These are phyloP conservation scores for Centroberyx gerrardi DNA, from an alignment of 2,797 vertebrate species.

Conservation along the genomic window DNA sequence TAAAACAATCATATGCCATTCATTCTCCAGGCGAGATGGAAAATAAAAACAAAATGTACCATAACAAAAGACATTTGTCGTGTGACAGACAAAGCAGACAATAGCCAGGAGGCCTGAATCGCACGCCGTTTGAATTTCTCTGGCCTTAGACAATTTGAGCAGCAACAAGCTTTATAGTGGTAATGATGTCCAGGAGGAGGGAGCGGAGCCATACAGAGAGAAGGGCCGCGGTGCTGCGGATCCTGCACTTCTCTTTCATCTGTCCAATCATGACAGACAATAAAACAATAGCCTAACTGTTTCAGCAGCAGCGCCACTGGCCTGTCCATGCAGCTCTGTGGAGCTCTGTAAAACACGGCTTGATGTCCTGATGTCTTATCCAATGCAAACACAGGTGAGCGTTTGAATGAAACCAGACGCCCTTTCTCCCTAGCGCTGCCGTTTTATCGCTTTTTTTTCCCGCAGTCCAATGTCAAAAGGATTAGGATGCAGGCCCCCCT, in stretches of 20 bases:
- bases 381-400: constrained; percentile 71
- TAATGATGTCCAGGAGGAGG: constrained; percentile 74
- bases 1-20: constrained; percentile 67
- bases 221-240: constrained; percentile 27
- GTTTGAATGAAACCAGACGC: constrained; percentile 67
- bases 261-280: constrained; percentile 56
- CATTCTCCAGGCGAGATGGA: constrained; percentile 62
- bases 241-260: constrained; percentile 67
- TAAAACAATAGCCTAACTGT: constrained; percentile 59
- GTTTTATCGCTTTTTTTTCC: constrained; percentile 35
- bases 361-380: constrained; percentile 53
- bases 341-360: constrained; percentile 44
- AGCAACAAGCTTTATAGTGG: constrained; percentile 73
- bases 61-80: constrained; percentile 72
- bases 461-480: constrained; percentile 56
- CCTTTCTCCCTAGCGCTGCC: constrained; percentile 12
- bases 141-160: constrained; percentile 41
- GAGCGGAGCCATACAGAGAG: constrained; percentile 32
- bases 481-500: constrained; percentile 41
- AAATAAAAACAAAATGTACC: constrained; percentile 72
- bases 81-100: constrained; percentile 66
- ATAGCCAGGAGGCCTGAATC: constrained; percentile 56
- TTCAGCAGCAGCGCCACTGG: constrained; percentile 42
- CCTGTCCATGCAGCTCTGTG: constrained; percentile 42
- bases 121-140: constrained; percentile 59